These are phyloP conservation scores for Pseudonaja textilis DNA, from an alignment of 2,113 vertebrate genomes.

Conservation along the genomic window DNA sequence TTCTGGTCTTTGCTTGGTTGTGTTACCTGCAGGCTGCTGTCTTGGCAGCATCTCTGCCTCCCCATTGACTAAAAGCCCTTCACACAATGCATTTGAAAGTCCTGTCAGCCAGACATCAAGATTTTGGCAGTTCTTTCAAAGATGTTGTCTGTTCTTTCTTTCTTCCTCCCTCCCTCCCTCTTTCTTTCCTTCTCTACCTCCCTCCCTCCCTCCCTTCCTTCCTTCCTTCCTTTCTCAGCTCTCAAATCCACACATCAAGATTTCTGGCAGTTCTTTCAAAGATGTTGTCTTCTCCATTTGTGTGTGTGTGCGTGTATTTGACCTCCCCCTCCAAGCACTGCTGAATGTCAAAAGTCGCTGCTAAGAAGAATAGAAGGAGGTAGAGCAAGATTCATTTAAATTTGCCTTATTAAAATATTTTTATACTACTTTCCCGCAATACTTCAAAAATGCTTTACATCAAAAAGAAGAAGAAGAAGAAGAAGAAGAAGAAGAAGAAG, in stretches of 20 bases:
- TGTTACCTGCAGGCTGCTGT: constrained; percentile 6
- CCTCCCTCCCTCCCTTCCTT: too few relatives aligned
- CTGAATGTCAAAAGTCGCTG: not conserved
- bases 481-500: too few relatives aligned
- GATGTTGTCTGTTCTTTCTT: not conserved
- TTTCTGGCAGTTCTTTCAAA: constrained; percentile 23
- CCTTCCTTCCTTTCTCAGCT: too few relatives aligned
- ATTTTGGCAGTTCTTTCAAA: too few relatives aligned
- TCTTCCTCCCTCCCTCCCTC: too few relatives aligned
- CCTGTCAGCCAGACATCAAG: constrained; percentile 14
- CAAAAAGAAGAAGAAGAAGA: not conserved
- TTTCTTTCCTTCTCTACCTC: too few relatives aligned
- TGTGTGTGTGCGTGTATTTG: not conserved
- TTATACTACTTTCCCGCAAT: not conserved
- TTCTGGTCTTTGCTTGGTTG: not conserved
- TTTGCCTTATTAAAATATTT: not conserved
- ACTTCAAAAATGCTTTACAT: not conserved
- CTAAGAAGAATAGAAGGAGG: not conserved
- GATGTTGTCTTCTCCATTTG: not conserved
- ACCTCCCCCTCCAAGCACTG: not conserved
- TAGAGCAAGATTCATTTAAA: not conserved
- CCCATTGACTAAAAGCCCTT: not conserved
- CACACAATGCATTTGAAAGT: not conserved
- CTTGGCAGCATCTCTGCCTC: not conserved
- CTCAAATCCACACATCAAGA: not conserved